These are phyloP conservation scores for Stichopus chloronotus DNA, from an alignment of 35 echinoderm and acorn worm genomes.

Conservation along the genomic window DNA sequence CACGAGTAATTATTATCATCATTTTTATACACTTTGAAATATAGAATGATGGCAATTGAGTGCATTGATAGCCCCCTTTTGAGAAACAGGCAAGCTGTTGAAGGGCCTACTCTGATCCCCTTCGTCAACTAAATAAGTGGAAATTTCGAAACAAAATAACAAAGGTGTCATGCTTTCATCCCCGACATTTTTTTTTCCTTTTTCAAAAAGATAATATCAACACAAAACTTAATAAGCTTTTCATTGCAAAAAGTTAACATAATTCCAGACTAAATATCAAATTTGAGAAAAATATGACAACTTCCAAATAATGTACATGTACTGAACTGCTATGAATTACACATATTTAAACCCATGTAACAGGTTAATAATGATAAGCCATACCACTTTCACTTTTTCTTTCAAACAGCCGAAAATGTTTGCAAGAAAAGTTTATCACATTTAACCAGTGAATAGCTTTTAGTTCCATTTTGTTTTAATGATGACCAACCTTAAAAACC, in stretches of 20 bases:
- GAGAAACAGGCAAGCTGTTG: constrained; percentile 24
- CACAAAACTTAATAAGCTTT: constrained; percentile 61
- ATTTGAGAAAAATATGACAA: constrained; percentile 68
- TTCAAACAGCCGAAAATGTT: constrained; percentile 52
- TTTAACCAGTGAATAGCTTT: constrained; percentile 51
- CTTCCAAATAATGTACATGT: constrained; percentile 65
- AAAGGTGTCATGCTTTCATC: constrained; percentile 34
- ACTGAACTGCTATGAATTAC: constrained; percentile 61
- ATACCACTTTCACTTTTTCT: constrained; percentile 22
- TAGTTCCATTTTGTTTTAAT: constrained; percentile 26
- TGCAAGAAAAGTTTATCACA: constrained; percentile 50
- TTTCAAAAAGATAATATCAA: constrained; percentile 47
- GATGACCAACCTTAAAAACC: constrained; percentile 52
- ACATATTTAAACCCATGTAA: constrained; percentile 60
- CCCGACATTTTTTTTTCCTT: constrained; percentile 23
- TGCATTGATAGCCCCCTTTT: constrained; percentile 39
- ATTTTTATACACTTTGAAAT: constrained; percentile 67
- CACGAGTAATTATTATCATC: constrained; percentile 62
- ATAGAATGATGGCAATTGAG: constrained; percentile 65
- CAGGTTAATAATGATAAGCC: constrained; percentile 32
- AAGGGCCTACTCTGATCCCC: constrained; percentile 11
- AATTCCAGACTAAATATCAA: constrained; percentile 71
- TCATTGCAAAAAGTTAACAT: constrained; percentile 65
- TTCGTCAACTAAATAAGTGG: constrained; percentile 44
- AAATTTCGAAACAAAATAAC: constrained; percentile 38